These are phyloP conservation scores for Aphelenchoides besseyi DNA, from an alignment of 1,140 invertebrate species.

Conservation along the genomic window DNA sequence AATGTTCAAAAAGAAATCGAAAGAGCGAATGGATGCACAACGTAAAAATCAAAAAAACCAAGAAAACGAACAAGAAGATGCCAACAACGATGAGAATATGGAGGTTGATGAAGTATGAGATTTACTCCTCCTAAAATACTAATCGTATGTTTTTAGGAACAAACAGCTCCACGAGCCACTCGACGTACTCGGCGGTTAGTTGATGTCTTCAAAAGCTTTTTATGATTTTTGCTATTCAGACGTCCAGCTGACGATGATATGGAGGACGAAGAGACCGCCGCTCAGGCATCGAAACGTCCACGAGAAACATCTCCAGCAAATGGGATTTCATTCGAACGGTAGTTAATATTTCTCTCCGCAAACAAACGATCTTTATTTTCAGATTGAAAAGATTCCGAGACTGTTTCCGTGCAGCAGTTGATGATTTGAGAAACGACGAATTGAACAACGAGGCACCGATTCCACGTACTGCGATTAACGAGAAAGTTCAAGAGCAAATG, in stretches of 20 bases:
- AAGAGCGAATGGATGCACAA: slow-evolving; percentile 43
- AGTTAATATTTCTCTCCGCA: slow-evolving; percentile 28
- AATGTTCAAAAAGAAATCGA: slow-evolving; percentile 76
- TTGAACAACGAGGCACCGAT: slow-evolving; percentile 38
- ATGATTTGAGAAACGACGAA: slow-evolving; percentile 42
- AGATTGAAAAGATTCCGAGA: slow-evolving; percentile 57
- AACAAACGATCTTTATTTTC: slow-evolving; percentile 27
- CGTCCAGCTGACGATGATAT: slow-evolving; percentile 8
- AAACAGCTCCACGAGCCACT: slow-evolving; percentile 27
- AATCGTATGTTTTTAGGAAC: no score
- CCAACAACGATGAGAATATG: slow-evolving; percentile 44
- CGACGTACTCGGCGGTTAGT: slow-evolving; percentile 1
- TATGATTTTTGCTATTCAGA: neutral
- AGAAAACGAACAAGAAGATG: slow-evolving; percentile 21
- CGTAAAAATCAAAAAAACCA: slow-evolving; percentile 18
- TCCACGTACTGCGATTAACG: slow-evolving; percentile 30
- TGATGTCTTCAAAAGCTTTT: neutral
- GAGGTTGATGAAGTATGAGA: slow-evolving; percentile 32
- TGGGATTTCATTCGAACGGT: slow-evolving; percentile 54
- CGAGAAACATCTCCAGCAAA: neutral
- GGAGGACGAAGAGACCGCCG: neutral
- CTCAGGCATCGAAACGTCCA: neutral
- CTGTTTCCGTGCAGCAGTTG: slow-evolving; percentile 56
- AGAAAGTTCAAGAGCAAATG: slow-evolving; percentile 44
- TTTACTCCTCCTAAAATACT: neutral